These are phyloP conservation scores for Seira sanloemensis DNA, from an alignment of 2,888 invertebrate genomes.

Conservation along the genomic window DNA sequence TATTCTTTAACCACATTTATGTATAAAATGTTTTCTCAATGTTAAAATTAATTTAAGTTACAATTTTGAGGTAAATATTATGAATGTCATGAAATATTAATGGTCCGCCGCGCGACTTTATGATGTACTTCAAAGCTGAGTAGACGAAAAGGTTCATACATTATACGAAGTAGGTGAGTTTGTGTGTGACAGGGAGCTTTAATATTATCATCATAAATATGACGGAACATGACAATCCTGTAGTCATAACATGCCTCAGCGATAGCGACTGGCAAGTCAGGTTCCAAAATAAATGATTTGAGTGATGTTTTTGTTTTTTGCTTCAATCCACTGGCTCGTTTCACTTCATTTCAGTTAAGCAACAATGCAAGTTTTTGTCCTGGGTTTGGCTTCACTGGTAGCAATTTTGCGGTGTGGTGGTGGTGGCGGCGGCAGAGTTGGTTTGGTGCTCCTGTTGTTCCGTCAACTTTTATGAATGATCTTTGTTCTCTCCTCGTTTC, in stretches of 20 bases:
- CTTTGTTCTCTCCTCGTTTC: conserved; percentile 38
- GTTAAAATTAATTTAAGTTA: too few relatives aligned
- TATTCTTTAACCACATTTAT: too few relatives aligned
- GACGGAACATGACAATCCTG: too few relatives aligned
- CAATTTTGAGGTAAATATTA: conserved; percentile 32
- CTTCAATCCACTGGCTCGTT: conserved; percentile 29
- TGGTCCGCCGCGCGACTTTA: too few relatives aligned
- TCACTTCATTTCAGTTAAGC: too few relatives aligned
- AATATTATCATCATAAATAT: too few relatives aligned
- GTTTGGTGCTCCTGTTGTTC: conserved; percentile 53
- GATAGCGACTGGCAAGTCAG: background rate
- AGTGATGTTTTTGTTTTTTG: conserved; percentile 17
- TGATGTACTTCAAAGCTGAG: too few relatives aligned
- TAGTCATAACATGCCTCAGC: conserved; percentile 5
- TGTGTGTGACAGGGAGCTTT: conserved; percentile 47
- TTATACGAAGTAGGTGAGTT: conserved; percentile 26
- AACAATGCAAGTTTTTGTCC: too few relatives aligned
- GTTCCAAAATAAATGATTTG: background rate
- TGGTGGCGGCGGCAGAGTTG: background rate
- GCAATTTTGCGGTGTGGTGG: too few relatives aligned
- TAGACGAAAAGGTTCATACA: too few relatives aligned
- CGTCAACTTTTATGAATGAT: conserved; percentile 59
- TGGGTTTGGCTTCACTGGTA: too few relatives aligned
- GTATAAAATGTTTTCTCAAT: too few relatives aligned
- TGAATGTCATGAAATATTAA: conserved; percentile 56